phyloP scores from a whole-genome alignment of 2,113 vertebrate genomes.

The Taxidea taxus region DNA sequence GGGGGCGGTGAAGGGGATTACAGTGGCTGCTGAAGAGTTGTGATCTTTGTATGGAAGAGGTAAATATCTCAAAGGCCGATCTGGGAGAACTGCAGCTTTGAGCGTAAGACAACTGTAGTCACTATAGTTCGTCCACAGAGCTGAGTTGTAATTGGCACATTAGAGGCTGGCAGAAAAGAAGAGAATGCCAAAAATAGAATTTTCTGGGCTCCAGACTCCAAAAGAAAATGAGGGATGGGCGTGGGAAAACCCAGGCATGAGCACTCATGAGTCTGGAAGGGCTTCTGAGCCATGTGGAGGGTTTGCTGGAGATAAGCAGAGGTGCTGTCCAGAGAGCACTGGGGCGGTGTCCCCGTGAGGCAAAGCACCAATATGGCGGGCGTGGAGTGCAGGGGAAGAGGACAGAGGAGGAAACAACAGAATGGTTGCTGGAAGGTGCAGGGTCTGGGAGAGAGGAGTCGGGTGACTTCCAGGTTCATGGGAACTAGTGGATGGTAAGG shows the following conservation, averaged over 20 bases:
- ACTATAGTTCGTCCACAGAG: rapidly evolving
- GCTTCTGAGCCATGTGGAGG: not conserved
- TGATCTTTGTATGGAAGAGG: not conserved
- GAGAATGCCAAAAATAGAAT: not conserved
- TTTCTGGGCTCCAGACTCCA: not conserved
- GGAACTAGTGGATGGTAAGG: not conserved
- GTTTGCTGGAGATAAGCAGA: not conserved
- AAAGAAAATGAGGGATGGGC: not conserved
- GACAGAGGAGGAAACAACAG: too few species aligned
- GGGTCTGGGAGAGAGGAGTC: too few species aligned
- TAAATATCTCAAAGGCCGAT: not conserved
- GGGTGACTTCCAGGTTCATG: not conserved
- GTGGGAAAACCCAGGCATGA: not conserved
- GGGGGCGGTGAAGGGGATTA: too few species aligned
- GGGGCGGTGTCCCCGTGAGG: rapidly evolving
- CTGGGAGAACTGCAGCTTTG: not conserved
- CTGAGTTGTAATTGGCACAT: rapidly evolving
- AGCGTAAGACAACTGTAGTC: not conserved
- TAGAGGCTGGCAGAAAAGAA: not conserved
- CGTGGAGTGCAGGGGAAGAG: not conserved
- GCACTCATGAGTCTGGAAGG: too few species aligned
- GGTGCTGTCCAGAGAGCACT: rapidly evolving
- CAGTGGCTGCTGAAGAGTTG: not conserved
- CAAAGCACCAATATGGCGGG: rapidly evolving
- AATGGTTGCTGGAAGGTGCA: rapidly evolving